Evolutionary conservation across 2,888 invertebrate genomes (phyloP), one percentile per base, ranked within the genome.

Genomic region (Noctua janthe): DNA sequence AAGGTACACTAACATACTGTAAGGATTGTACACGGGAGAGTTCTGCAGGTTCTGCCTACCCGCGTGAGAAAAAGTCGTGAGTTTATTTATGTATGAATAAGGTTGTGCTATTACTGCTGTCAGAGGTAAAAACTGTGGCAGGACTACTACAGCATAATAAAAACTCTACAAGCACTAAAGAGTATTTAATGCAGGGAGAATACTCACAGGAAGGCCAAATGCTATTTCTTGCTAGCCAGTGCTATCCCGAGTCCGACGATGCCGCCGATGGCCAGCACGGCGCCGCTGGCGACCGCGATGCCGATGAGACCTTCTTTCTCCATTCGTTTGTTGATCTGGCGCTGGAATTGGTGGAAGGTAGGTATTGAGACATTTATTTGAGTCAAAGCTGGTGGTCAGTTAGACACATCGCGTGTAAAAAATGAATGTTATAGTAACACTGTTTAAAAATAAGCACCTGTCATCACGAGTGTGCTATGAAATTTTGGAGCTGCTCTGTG

Each of bases 271-370:
- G 98, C 99, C 67, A 99, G 95, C 80, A 98, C 98, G n/a, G 98
- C 98, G 87, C 99, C 99, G 87, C 99, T 98, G 74, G 99, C 98
- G 82, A 99, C 98, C 47, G 99, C 99, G 95, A 99, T 98, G 71
- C 99, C 99, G 88, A 98, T 97, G 78, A 99, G 95, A 23, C 99
- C 99, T 94, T 99, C 99, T 96, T 98, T 99, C 93, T 99, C 98
- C 98, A 99, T 98, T 93, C 98, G 98, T 93, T 99, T 98, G 94
- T 98, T 98, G 80, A 99, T 98, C 86, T 98, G 97, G 86, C 98
- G 97, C 97, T 99, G 98, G 85, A 99, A 97, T 51, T n/a, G 1
- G 17, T 0, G 0, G 10, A 29, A 17, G 11, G 1, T 0, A 23
- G 10, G 11, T 29, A 23, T 67, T 49, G 15, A 72, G 66, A 35